Evolutionary conservation across 2,888 invertebrate species (phyloP), one percentile per base, ranked within the genome.

Genomic region (Epiblema foenella): DNA sequence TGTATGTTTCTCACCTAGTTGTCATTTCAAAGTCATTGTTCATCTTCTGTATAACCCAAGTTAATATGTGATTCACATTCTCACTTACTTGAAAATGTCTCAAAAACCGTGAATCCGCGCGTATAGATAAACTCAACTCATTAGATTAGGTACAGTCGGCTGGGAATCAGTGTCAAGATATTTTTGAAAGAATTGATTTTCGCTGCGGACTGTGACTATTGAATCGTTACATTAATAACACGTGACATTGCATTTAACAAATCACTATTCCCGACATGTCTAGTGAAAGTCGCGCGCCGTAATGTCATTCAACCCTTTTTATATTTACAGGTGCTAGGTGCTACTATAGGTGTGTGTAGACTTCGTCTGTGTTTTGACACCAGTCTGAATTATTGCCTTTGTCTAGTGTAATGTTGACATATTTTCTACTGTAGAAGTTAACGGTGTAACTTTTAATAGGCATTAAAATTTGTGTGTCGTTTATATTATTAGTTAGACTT

Each of bases 281-380:
- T 42, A 64, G 64, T 64, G 64, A 64, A 64, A 64, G 64, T 63
- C 63, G 37, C 51, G 46, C 17, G 29, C 60, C 37, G 51, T 52
- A 54, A 24, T 64, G 24, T 39, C 64, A 52, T 54, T 64, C 39
- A 64, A 64, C 64, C 60, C 60, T 46, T 20, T 29, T 24, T 33
- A 10, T 59, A 24, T n/a, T 20, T 20, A n/a, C 46, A 49, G 42
- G 24, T 60, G 60, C 20, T 58, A 49, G 42, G 24, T 60, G 60
- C 20, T 58, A 17, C 51, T 46, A 46, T n/a, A 46, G 46, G 46
- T n/a, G 46, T 46, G n/a, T 15, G 15, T 42, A 5, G 10, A 12
- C 12, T 59, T 46, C 17, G 64, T 64, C 39, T 54, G 64, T 63
- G 63, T 64, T 64, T 64, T 64, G 64, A 64, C 52, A 64, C 52